Percentiles rank a stretch among this genome's conserved stretches.
Conservation (phyloP, 2,888 invertebrate species). For the Drosophila aldrichi region DNA sequence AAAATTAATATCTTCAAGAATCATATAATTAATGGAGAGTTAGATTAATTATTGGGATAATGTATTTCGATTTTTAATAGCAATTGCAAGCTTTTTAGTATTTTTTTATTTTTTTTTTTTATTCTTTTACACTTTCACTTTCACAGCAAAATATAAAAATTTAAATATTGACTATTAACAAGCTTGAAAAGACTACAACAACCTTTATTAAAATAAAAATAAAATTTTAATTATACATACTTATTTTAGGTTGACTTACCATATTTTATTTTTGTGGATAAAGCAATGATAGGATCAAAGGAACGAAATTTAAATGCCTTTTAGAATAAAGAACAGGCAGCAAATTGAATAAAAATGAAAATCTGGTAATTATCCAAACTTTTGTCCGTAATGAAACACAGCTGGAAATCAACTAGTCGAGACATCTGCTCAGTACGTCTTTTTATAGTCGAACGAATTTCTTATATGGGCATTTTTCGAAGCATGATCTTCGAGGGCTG, state of each 20-base stretch:
- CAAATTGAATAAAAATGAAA: neutral
- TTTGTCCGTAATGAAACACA: constrained; percentile 85
- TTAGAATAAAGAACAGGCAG: neutral
- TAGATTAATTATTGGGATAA: too few species aligned
- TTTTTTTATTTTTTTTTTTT: too few species aligned
- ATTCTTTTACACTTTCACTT: too few species aligned
- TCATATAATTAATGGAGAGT: too few species aligned
- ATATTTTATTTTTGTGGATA: constrained; percentile 33
- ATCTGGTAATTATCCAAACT: constrained; percentile 58
- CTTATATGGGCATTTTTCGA: constrained; percentile 6
- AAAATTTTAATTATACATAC: neutral
- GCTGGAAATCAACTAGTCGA: constrained; percentile 83
- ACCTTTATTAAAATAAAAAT: too few species aligned
- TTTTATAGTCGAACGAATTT: constrained; percentile 59
- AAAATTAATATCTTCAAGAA: too few species aligned
- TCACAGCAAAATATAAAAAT: too few species aligned
- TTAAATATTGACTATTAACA: neutral
- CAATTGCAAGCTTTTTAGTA: too few species aligned
- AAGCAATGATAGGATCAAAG: constrained; percentile 21
- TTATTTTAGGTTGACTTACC: constrained; percentile 38
- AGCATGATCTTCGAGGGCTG: constrained; percentile 16
- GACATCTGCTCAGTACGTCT: constrained; percentile 36
- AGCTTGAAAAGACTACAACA: neutral
- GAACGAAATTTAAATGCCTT: neutral
- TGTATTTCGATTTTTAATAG: too few species aligned